Conservation (phyloP, 2,888 invertebrate genomes). For the Drosophila anomelani region DNA sequence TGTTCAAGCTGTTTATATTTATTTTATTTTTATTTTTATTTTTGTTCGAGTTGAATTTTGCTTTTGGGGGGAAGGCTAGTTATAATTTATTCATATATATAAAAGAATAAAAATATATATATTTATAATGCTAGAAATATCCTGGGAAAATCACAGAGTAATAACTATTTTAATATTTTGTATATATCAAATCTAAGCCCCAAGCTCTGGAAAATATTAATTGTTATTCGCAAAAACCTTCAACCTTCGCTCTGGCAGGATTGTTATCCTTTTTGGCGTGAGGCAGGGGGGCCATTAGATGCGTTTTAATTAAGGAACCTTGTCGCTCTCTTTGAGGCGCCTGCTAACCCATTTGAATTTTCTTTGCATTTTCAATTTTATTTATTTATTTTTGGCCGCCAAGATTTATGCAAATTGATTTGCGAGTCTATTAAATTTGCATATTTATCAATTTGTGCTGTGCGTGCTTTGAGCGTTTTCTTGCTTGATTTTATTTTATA, state of each 20-base stretch:
- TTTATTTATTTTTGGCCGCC: slow-evolving; percentile 44
- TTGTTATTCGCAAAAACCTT: background rate
- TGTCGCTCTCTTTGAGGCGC: background rate
- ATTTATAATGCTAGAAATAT: too few relatives aligned
- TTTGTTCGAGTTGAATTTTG: background rate
- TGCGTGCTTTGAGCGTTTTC: slow-evolving; percentile 41
- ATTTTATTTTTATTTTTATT: slow-evolving; percentile 23
- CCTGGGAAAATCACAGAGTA: too few relatives aligned
- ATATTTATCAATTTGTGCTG: slow-evolving; percentile 75
- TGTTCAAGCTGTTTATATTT: slow-evolving; percentile 39
- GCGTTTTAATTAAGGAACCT: slow-evolving; percentile 3
- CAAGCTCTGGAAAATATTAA: background rate
- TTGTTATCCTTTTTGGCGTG: background rate
- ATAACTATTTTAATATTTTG: too few relatives aligned
- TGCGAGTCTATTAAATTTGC: slow-evolving; percentile 74
- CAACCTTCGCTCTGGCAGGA: background rate
- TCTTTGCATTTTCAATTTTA: slow-evolving; percentile 33
- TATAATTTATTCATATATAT: background rate
- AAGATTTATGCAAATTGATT: slow-evolving; percentile 74
- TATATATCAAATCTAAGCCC: too few relatives aligned
- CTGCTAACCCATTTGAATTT: slow-evolving; percentile 20
- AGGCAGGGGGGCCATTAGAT: background rate
- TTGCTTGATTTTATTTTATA: slow-evolving; percentile 25
- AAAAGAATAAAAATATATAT: too few relatives aligned
- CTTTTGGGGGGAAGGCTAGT: background rate